These are phyloP conservation scores for Nebria ingens DNA, from an alignment of 1,140 invertebrate genomes.

Conservation along the genomic window DNA sequence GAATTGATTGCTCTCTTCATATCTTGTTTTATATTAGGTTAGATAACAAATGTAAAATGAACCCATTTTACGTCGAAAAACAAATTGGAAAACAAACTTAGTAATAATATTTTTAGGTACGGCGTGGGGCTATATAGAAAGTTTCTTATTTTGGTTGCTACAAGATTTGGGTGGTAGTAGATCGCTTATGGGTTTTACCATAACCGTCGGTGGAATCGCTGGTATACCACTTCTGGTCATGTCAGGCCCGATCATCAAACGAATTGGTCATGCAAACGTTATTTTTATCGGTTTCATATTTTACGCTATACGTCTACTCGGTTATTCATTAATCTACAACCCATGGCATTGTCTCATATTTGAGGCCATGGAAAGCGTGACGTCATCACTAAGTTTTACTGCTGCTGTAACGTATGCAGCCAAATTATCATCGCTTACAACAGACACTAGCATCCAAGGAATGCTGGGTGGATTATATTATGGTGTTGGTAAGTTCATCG, in stretches of 20 bases:
- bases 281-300: conserved; percentile 68
- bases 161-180: conserved; percentile 68
- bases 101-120: conserved; percentile 42
- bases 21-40: conserved; percentile 63
- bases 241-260: conserved; percentile 67
- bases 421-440: conserved; percentile 64
- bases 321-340: conserved; percentile 71
- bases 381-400: conserved; percentile 71
- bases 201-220: conserved; percentile 66
- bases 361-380: conserved; percentile 74
- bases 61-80: conserved; percentile 1
- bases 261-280: conserved; percentile 72
- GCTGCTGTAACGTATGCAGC: conserved; percentile 74
- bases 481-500: conserved; percentile 65
- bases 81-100: background rate
- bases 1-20: conserved; percentile 64
- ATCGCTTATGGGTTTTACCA: conserved; percentile 73
- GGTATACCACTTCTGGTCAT: conserved; percentile 67
- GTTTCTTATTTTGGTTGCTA: conserved; percentile 78
- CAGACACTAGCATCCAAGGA: conserved; percentile 73
- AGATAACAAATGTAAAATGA: too few relatives aligned
- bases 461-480: conserved; percentile 70
- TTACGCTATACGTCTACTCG: conserved; percentile 62
- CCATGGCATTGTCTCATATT: conserved; percentile 73
- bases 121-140: conserved; percentile 76